Conservation (phyloP, 2,113 vertebrate genomes). For the Entosphenus tridentatus region DNA sequence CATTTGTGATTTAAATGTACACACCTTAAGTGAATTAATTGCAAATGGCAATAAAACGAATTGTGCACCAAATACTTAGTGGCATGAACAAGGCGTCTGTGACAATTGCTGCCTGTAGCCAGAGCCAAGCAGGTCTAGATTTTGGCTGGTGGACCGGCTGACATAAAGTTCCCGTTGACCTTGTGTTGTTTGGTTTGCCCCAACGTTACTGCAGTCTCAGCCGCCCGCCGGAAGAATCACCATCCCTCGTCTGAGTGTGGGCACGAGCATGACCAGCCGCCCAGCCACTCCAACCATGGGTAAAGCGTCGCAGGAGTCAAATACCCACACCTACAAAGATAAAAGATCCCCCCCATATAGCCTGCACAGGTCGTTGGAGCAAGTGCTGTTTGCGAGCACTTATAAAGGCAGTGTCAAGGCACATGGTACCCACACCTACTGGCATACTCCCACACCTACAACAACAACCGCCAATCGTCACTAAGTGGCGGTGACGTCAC, state of each 20-base stretch:
- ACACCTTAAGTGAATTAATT: too few relatives aligned
- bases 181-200: neutral
- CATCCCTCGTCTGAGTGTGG: conserved; percentile 35
- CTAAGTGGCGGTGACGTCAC: too few relatives aligned
- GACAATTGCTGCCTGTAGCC: too few relatives aligned
- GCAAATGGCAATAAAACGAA: too few relatives aligned
- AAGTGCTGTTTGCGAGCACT: neutral
- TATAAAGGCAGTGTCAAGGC: neutral
- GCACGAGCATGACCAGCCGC: conserved; percentile 26
- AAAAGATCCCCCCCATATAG: too few relatives aligned
- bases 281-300: conserved; percentile 34
- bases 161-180: too few relatives aligned
- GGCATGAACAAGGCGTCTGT: too few relatives aligned
- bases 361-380: neutral
- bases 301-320: conserved; percentile 14
- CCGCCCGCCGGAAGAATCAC: conserved; percentile 30
- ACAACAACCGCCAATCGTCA: neutral
- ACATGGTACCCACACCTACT: neutral
- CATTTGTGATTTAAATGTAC: too few relatives aligned
- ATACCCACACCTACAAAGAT: neutral
- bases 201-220: conserved; percentile 9
- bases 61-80: too few relatives aligned
- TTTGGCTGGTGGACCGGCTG: too few relatives aligned
- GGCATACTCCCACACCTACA: neutral
- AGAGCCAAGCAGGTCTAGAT: too few relatives aligned